phyloP scores from a whole-genome alignment of 2,888 invertebrate genomes.

The Drosophila bunnanda region DNA sequence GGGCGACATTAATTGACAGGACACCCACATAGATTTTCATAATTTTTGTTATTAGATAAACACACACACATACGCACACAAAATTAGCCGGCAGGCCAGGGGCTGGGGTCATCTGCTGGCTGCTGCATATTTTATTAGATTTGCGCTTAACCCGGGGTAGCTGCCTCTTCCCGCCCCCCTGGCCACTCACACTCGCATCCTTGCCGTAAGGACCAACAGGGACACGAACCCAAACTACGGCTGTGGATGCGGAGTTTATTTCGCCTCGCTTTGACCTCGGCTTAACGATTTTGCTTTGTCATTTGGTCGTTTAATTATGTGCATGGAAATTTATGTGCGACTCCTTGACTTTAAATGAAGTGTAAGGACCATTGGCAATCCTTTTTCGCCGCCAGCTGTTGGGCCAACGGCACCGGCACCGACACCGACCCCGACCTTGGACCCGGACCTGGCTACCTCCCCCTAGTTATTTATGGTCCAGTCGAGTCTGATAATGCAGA shows the following conservation, averaged over 20 bases:
- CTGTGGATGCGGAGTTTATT: conserved; percentile 3
- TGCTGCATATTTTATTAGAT: conserved; percentile 74
- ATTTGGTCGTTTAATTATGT: conserved; percentile 81
- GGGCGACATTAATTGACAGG: conserved; percentile 64
- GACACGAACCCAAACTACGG: neutral
- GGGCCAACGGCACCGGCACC: too few relatives aligned
- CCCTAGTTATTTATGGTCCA: conserved; percentile 67
- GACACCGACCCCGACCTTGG: conserved; percentile 21
- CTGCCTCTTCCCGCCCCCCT: neutral
- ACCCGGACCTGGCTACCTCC: conserved; percentile 19
- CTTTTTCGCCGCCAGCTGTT: conserved; percentile 70
- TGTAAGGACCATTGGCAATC: conserved; percentile 69
- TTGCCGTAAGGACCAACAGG: neutral
- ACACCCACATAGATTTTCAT: conserved; percentile 69
- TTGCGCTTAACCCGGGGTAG: conserved; percentile 48
- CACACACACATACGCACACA: conserved; percentile 25
- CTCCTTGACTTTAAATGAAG: conserved; percentile 77
- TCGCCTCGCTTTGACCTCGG: conserved; percentile 65
- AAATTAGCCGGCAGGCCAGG: conserved; percentile 12
- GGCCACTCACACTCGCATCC: neutral
- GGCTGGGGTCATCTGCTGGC: conserved; percentile 54
- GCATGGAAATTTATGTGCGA: conserved; percentile 80
- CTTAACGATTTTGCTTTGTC: conserved; percentile 78
- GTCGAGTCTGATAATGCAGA: conserved; percentile 70
- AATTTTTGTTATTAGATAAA: conserved; percentile 68